phyloP scores from a whole-genome alignment of 37 sponge, comb jelly and placozoan species.

The Eunapius fragilis region DNA sequence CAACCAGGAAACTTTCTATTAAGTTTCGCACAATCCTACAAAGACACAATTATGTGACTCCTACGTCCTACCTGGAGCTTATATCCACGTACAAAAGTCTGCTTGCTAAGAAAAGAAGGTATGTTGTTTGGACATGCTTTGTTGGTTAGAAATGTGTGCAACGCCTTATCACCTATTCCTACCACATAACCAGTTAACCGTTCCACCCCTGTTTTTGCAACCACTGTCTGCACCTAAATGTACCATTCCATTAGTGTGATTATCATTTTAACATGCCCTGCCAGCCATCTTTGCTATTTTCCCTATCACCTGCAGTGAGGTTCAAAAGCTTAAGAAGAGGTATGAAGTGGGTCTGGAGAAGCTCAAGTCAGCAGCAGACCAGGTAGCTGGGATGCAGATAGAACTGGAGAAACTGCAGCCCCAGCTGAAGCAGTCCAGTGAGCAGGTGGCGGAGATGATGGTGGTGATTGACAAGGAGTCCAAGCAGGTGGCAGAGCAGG shows the following conservation, averaged over 20 bases:
- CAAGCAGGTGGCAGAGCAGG: slow-evolving; percentile 93
- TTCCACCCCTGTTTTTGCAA: no score
- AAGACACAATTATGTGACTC: slow-evolving; percentile 97
- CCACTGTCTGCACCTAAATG: no score
- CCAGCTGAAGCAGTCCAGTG: slow-evolving; percentile 86
- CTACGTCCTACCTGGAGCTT: slow-evolving; percentile 97
- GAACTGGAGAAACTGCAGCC: slow-evolving; percentile 92
- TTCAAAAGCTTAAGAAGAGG: slow-evolving; percentile 83
- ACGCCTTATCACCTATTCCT: no score
- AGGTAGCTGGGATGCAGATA: slow-evolving; percentile 93
- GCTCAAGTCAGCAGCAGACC: slow-evolving; percentile 82
- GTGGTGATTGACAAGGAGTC: slow-evolving; percentile 94
- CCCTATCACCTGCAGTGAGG: slow-evolving; percentile 67
- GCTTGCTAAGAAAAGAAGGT: slow-evolving; percentile 87
- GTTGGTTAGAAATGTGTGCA: background rate
- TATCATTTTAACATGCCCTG: background rate
- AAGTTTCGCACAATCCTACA: slow-evolving; percentile 70
- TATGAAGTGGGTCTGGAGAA: slow-evolving; percentile 97
- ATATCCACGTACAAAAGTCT: slow-evolving; percentile 97
- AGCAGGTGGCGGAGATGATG: slow-evolving; percentile 96
- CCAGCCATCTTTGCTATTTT: background rate
- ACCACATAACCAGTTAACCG: no score
- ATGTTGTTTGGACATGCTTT: background rate
- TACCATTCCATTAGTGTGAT: no score
- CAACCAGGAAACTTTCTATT: slow-evolving; percentile 79